These are phyloP conservation scores for Schizaphis graminum DNA, from an alignment of 2,888 invertebrate genomes.

Conservation along the genomic window DNA sequence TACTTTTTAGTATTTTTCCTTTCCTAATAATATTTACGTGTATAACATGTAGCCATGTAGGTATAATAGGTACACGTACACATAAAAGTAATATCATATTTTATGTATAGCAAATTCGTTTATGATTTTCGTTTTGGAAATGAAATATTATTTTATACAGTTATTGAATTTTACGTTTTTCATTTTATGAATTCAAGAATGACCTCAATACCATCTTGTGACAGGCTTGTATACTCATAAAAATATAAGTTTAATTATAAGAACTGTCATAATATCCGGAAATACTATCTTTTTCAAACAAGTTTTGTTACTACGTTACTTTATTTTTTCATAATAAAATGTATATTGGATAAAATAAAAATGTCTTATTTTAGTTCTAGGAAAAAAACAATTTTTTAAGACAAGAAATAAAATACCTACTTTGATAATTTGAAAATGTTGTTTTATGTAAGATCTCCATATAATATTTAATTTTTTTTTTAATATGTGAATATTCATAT, in stretches of 20 bases:
- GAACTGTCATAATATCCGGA: background rate
- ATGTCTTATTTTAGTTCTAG: background rate
- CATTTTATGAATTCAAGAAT: background rate
- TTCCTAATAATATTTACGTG: background rate
- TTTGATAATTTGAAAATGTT: background rate
- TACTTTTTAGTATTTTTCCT: background rate
- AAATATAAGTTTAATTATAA: constrained; percentile 9
- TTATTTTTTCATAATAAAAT: background rate
- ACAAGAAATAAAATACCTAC: background rate
- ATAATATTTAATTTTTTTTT: background rate
- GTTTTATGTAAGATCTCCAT: background rate
- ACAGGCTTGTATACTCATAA: background rate
- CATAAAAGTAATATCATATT: background rate
- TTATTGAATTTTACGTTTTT: background rate
- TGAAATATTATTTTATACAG: background rate
- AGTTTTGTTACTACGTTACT: background rate
- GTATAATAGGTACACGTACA: background rate
- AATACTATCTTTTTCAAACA: background rate
- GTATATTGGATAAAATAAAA: background rate
- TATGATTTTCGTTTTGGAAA: background rate
- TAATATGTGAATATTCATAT: background rate
- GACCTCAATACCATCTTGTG: constrained; percentile 43
- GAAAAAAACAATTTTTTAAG: background rate
- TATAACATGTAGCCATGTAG: background rate
- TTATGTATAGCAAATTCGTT: background rate